Evolutionary conservation across 2,797 vertebrate species (phyloP).

Genomic region (Cossypha heuglini): DNA sequence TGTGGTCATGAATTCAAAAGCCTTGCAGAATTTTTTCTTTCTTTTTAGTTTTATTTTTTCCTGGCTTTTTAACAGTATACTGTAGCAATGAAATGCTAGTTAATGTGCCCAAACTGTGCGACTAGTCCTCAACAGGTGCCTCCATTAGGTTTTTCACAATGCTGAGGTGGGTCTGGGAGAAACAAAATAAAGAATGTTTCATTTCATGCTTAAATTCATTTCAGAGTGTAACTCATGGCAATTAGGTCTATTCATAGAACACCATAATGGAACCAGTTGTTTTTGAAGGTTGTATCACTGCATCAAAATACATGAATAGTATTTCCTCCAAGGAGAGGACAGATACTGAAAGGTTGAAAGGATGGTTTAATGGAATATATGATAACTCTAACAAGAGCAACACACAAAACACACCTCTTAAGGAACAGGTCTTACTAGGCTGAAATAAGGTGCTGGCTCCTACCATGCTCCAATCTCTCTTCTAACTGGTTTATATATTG

Average conservation of each 20-base stretch:
- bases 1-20: background rate
- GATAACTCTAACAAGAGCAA: background rate
- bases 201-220: background rate
- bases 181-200: background rate
- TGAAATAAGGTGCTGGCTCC: slow-evolving; percentile 1
- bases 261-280: background rate
- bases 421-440: background rate
- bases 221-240: background rate
- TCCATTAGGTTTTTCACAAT: background rate
- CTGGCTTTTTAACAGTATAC: background rate
- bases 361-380: background rate
- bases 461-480: background rate
- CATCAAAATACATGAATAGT: background rate
- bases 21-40: background rate
- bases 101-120: background rate
- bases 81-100: background rate
- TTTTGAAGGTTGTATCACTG: background rate
- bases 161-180: background rate
- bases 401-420: background rate
- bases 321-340: background rate
- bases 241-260: background rate
- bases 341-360: background rate
- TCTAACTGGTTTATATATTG: background rate
- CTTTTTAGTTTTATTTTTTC: background rate
- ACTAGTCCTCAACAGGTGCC: background rate